Evolutionary conservation across 2,888 invertebrate species (phyloP).

Genomic region (Plutella xylostella): DNA sequence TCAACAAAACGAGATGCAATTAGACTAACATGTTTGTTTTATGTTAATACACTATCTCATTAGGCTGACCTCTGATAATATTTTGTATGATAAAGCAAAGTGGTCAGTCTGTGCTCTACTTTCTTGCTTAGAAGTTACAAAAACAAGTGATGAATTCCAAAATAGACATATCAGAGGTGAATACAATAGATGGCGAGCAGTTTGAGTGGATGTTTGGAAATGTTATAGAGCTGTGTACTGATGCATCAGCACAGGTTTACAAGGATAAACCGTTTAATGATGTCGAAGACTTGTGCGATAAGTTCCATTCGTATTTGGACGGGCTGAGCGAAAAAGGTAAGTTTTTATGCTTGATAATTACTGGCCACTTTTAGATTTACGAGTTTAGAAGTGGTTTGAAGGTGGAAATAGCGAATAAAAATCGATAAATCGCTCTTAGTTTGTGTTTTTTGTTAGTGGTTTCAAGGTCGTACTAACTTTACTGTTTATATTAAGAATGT

Average conservation of each 20-base stretch:
- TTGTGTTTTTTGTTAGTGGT: too few relatives aligned
- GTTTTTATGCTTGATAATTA: neutral
- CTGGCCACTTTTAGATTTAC: neutral
- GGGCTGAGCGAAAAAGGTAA: conserved; percentile 57
- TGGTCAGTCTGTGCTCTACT: neutral
- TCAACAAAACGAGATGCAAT: neutral
- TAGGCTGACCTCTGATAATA: conserved; percentile 4
- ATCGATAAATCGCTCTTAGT: too few relatives aligned
- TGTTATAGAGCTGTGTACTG: conserved; percentile 71
- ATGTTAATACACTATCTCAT: neutral
- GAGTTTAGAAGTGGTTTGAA: too few relatives aligned
- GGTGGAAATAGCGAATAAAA: too few relatives aligned
- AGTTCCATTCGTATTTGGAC: conserved; percentile 68
- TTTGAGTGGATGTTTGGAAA: conserved; percentile 72
- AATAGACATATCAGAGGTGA: conserved; percentile 57
- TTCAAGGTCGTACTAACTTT: too few relatives aligned
- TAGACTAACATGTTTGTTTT: neutral
- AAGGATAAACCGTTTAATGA: conserved; percentile 62
- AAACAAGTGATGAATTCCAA: neutral
- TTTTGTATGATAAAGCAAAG: neutral
- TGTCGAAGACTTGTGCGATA: conserved; percentile 53
- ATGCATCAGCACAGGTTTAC: conserved; percentile 60
- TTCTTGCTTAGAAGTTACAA: neutral
- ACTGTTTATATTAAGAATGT: too few relatives aligned
- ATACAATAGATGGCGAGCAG: conserved; percentile 57